A percentile compares a stretch with the other conserved stretches of the same genome.
Evolutionary conservation across 2,797 vertebrate species (phyloP).

Genomic region (Hybognathus amarus): DNA sequence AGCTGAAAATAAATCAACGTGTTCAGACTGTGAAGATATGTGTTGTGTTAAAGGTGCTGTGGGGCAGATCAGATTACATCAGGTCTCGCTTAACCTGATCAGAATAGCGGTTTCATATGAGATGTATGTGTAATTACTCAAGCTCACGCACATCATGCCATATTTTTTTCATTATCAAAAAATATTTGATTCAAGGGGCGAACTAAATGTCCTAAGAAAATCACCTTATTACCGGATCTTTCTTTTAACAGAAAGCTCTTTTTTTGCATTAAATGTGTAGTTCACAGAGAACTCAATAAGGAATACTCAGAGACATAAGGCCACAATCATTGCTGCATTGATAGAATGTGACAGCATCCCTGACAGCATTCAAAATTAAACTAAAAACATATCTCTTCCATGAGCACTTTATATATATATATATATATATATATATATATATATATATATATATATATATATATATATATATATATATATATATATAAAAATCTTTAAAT

Average conservation of each 20-base stretch:
- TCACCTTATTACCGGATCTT: not conserved
- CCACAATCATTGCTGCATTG: slow-evolving; percentile 38
- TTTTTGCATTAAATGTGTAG: slow-evolving; percentile 22
- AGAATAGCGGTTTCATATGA: slow-evolving; percentile 35
- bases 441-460: too few species aligned
- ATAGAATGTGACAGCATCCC: not conserved
- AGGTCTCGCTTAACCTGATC: slow-evolving; percentile 42
- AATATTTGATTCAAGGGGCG: slow-evolving; percentile 16
- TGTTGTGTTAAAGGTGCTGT: slow-evolving; percentile 34
- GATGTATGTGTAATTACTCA: slow-evolving; percentile 18
- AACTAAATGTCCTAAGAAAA: slow-evolving; percentile 12
- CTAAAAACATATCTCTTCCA: too few species aligned
- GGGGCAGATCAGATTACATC: slow-evolving; percentile 41
- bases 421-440: too few species aligned
- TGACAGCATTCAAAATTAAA: too few species aligned
- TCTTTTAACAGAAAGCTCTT: slow-evolving; percentile 11
- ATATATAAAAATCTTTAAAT: too few species aligned
- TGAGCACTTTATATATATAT: too few species aligned
- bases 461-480: too few species aligned
- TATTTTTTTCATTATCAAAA: not conserved
- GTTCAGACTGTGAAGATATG: slow-evolving; percentile 32
- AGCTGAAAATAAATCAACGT: slow-evolving; percentile 43
- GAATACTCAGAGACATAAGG: not conserved
- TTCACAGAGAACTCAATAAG: slow-evolving; percentile 35
- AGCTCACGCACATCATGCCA: slow-evolving; percentile 7